phyloP scores from a whole-genome alignment of 1,140 invertebrate species.

The Drosophila novamexicana region DNA sequence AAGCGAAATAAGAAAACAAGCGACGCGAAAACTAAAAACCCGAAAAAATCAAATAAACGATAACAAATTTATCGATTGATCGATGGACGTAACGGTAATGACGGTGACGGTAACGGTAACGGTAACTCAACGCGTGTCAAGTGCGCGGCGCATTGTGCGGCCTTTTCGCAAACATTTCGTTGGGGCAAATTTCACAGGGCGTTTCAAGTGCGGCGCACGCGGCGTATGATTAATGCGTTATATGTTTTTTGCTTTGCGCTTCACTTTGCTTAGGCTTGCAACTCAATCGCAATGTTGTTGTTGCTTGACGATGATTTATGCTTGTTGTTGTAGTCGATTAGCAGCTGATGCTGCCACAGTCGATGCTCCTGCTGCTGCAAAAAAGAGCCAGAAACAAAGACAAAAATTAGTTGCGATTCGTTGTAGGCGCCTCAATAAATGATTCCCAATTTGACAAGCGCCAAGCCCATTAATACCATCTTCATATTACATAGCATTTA shows the following conservation, averaged over 20 bases:
- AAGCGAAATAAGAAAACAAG: constrained; percentile 19
- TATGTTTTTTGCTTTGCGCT: neutral
- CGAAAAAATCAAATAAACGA: constrained; percentile 21
- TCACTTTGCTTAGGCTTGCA: constrained; percentile 19
- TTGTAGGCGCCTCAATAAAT: constrained; percentile 24
- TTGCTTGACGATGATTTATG: constrained; percentile 65
- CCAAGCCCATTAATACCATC: constrained; percentile 11
- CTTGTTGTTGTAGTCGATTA: constrained; percentile 52
- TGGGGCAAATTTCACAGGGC: constrained; percentile 20
- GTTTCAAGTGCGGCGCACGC: constrained; percentile 40
- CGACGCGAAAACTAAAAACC: constrained; percentile 28
- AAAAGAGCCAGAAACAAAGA: constrained; percentile 1
- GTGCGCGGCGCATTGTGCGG: constrained; percentile 65
- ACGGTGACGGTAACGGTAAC: constrained; percentile 13
- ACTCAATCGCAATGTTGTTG: constrained; percentile 48
- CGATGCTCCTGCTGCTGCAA: constrained; percentile 29
- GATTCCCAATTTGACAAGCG: constrained; percentile 29
- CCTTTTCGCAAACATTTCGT: constrained; percentile 55
- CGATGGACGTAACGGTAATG: constrained; percentile 4
- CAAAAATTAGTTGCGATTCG: constrained; percentile 26
- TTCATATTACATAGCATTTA: constrained; percentile 2
- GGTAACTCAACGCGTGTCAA: constrained; percentile 68
- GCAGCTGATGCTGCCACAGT: constrained; percentile 47
- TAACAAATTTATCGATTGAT: constrained; percentile 18
- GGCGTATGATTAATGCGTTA: constrained; percentile 70